Conservation (phyloP, 2,797 vertebrate species). For the Australoheros facetus region DNA sequence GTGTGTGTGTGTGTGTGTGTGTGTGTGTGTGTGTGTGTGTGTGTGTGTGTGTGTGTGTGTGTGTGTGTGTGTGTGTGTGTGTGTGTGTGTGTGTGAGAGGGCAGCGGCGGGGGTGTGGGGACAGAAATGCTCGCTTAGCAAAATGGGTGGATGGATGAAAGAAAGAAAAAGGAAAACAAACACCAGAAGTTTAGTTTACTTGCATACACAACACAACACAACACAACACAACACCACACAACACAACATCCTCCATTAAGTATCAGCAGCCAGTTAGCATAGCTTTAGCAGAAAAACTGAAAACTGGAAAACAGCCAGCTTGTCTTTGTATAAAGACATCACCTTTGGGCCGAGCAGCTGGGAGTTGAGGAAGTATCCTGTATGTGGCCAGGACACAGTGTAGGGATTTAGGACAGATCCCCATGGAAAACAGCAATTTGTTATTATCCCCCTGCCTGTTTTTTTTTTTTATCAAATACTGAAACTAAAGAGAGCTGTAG, state of each 20-base stretch:
- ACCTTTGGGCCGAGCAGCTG: not conserved
- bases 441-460: too few species aligned
- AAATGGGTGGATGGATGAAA: not conserved
- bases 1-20: too few species aligned
- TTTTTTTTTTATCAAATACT: not conserved
- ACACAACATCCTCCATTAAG: too few species aligned
- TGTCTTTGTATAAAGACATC: not conserved
- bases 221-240: too few species aligned
- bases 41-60: not conserved
- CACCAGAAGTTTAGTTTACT: not conserved
- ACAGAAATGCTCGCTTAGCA: slow-evolving; percentile 8
- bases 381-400: not conserved
- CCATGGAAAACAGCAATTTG: not conserved
- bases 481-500: not conserved
- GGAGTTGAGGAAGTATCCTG: not conserved
- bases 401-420: not conserved
- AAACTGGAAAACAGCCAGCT: not conserved
- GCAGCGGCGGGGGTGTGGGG: not conserved
- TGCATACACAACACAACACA: not conserved
- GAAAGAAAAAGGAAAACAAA: not conserved
- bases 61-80: not conserved
- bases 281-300: not conserved
- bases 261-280: not conserved
- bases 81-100: not conserved
- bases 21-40: not conserved